Evolutionary conservation across 2,888 invertebrate species (phyloP), one percentile per base, ranked within the genome.

Genomic region (Athalia rosae): DNA sequence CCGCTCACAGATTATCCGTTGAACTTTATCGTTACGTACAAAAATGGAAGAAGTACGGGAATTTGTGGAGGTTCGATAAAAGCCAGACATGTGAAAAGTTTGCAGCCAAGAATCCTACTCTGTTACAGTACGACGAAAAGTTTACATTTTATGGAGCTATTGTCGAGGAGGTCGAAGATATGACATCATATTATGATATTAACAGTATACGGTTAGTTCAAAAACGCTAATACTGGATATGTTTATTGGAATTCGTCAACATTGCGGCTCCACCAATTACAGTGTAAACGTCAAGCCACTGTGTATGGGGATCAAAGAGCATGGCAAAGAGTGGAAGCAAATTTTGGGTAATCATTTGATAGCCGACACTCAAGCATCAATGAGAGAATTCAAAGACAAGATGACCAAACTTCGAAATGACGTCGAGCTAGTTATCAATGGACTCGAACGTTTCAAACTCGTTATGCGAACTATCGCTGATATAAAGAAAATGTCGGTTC

Each of bases 71-170:
- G 0, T 94, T 91, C 85, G 96, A 96, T 86, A 96, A 96, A 87
- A 89, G 91, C 76, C 89, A 93, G 8, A 93, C 94, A 2, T 95
- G 96, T 83, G 95, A 96, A 83, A 95, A 95, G 86, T 97, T 97
- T 91, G 92, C 95, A 0, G 91, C 92, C 64, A 94, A 93, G 80
- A 92, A 92, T 81, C 92, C 93, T 5, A 91, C 93, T 4, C 91
- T 95, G 5, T 90, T 92, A 58, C 92, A 93, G 80, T 96, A 95
- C 88, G 97, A 98, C 85, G 95, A 97, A 84, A 95, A 95, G 87
- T 95, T 98, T 85, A 94, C 94, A 88, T 96, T 95, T 88, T 98
- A 96, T 89, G 93, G 94, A 83, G 93, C 94, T 81, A 94, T 96
- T 6, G 93, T 95, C 15, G 91, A 93, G 4, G 95, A 95, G 80